Evolutionary conservation across 2,888 invertebrate species (phyloP).

Genomic region (Drosophila bunnanda): DNA sequence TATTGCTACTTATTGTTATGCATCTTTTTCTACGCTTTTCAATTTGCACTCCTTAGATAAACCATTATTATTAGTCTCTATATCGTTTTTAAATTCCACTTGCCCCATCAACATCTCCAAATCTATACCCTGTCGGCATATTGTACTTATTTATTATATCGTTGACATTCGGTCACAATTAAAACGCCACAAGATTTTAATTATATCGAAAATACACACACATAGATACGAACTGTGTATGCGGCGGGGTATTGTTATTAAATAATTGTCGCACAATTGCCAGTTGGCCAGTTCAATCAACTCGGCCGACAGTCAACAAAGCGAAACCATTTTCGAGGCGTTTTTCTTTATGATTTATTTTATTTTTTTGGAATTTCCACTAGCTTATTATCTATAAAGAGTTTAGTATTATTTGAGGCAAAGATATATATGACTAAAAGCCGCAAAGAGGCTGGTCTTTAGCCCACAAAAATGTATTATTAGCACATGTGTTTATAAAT

Average conservation of each 20-base stretch:
- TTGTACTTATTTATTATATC: slow-evolving; percentile 18
- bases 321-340: slow-evolving; percentile 23
- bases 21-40: slow-evolving; percentile 23
- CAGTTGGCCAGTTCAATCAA: slow-evolving; percentile 40
- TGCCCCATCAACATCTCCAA: background rate
- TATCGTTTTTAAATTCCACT: background rate
- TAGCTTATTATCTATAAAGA: slow-evolving; percentile 9
- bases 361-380: background rate
- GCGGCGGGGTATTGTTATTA: slow-evolving; percentile 36
- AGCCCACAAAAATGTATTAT: background rate
- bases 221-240: background rate
- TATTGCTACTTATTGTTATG: background rate
- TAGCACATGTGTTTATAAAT: too few species aligned
- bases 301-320: slow-evolving; percentile 35
- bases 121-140: slow-evolving; percentile 6
- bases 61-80: slow-evolving; percentile 64
- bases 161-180: slow-evolving; percentile 39
- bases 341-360: slow-evolving; percentile 5
- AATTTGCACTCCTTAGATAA: slow-evolving; percentile 47
- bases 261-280: slow-evolving; percentile 44
- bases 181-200: slow-evolving; percentile 34
- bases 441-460: background rate
- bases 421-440: background rate
- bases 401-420: background rate
- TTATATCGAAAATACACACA: slow-evolving; percentile 11